Conservation (phyloP, 2,113 vertebrate species). For the Mandrillus leucophaeus region DNA sequence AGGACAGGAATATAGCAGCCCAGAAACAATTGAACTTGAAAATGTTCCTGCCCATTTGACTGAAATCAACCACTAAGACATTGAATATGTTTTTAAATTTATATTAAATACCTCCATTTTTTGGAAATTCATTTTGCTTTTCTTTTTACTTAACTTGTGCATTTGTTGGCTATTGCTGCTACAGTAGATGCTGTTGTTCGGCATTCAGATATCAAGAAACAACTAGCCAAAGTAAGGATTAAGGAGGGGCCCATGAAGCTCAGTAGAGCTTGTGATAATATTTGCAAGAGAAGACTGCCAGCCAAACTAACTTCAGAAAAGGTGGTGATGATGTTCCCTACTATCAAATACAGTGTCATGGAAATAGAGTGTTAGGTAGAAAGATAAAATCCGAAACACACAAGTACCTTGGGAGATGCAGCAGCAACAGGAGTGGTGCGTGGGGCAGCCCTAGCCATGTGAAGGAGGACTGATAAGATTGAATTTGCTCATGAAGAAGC, state of each 20-base stretch:
- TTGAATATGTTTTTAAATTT: not conserved
- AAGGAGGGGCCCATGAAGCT: not conserved
- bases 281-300: constrained; percentile 3
- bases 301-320: not conserved
- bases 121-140: not conserved
- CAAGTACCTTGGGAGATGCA: not conserved
- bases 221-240: not conserved
- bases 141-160: not conserved
- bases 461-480: not conserved
- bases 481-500: not conserved
- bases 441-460: not conserved
- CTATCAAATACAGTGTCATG: not conserved
- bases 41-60: not conserved
- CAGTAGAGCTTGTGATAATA: not conserved
- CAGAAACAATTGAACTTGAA: not conserved
- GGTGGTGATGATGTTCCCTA: not conserved
- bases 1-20: not conserved
- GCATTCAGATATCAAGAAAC: not conserved
- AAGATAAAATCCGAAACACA: not conserved
- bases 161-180: not conserved
- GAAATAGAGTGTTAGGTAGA: not conserved
- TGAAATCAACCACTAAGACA: not conserved
- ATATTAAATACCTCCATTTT: not conserved
- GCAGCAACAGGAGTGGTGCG: not conserved
- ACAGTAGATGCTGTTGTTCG: not conserved